Conservation (phyloP, 2,797 vertebrate species). For the Mus caroli region DNA sequence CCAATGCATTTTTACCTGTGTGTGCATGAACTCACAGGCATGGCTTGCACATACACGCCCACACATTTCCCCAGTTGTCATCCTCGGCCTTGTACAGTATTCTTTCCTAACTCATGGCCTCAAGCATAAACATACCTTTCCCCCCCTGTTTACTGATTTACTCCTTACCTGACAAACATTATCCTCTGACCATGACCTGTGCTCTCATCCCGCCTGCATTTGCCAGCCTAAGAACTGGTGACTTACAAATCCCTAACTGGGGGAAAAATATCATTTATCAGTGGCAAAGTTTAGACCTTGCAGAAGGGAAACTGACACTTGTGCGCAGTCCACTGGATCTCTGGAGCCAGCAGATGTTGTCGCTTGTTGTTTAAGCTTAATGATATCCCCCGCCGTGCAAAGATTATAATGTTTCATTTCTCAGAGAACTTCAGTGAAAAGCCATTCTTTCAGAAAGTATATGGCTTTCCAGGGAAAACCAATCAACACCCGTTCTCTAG, state of each 20-base stretch:
- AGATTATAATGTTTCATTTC: constrained; percentile 72
- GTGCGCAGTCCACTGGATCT: neutral
- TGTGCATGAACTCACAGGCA: neutral
- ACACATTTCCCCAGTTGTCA: constrained; percentile 11
- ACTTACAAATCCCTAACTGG: neutral
- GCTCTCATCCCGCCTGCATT: constrained; percentile 38
- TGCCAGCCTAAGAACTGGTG: neutral
- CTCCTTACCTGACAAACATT: constrained; percentile 78
- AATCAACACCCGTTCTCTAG: constrained; percentile 67
- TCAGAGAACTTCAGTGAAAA: constrained; percentile 63
- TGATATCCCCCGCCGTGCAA: constrained; percentile 64
- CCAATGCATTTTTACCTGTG: neutral
- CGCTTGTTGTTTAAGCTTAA: constrained; percentile 39
- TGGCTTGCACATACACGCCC: neutral
- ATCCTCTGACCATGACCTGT: constrained; percentile 56
- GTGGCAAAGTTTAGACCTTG: constrained; percentile 30
- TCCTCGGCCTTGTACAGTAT: neutral
- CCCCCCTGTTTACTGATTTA: constrained; percentile 72
- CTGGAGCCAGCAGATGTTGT: constrained; percentile 37
- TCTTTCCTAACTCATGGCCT: constrained; percentile 65
- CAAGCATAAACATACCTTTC: constrained; percentile 74
- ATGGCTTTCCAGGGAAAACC: constrained; percentile 55
- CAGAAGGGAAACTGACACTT: constrained; percentile 48
- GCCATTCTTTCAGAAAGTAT: constrained; percentile 54
- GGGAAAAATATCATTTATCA: constrained; percentile 30